phyloP scores from a whole-genome alignment of 2,797 vertebrate genomes.

The Pangasius djambal region DNA sequence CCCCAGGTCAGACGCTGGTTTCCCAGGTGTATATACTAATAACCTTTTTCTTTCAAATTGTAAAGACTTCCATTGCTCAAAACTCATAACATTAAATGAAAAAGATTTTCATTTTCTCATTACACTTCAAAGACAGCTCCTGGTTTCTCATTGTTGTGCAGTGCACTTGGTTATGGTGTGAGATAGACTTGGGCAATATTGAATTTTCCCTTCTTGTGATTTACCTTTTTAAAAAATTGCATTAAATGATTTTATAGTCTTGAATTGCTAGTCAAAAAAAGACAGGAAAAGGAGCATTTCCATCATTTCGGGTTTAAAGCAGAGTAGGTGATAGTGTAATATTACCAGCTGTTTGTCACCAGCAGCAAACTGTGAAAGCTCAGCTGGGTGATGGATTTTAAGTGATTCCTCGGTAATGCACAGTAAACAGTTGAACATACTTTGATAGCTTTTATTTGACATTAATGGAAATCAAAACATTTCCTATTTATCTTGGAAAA shows the following conservation, averaged over 20 bases:
- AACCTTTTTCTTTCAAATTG: background rate
- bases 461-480: background rate
- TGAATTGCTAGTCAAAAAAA: background rate
- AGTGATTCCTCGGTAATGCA: background rate
- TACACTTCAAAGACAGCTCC: background rate
- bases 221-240: background rate
- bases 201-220: background rate
- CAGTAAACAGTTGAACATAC: background rate
- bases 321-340: background rate
- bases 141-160: background rate
- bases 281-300: background rate
- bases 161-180: background rate
- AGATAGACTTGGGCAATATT: background rate
- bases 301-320: background rate
- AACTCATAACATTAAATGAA: background rate
- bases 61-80: background rate
- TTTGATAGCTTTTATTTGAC: background rate
- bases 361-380: background rate
- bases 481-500: background rate
- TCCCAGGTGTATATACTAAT: background rate
- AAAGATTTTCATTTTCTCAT: background rate
- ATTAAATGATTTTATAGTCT: background rate
- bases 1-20: background rate
- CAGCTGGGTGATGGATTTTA: background rate
- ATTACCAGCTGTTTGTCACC: background rate